These are phyloP conservation scores for Hassar affinis DNA, from an alignment of 2,113 vertebrate species.

Conservation along the genomic window DNA sequence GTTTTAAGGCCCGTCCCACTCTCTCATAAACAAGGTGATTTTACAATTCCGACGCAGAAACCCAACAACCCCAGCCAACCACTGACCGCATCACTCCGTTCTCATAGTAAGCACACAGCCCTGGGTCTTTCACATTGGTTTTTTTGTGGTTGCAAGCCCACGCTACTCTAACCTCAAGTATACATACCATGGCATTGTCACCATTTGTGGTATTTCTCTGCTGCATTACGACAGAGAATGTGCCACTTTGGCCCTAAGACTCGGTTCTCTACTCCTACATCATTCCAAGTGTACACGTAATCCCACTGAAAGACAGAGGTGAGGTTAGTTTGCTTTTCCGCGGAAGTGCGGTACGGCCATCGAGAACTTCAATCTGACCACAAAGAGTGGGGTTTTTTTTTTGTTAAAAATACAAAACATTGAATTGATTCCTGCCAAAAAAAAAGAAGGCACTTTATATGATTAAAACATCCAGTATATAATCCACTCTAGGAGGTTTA, in stretches of 20 bases:
- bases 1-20: neutral
- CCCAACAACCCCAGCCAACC: neutral
- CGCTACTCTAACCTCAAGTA: constrained; percentile 7
- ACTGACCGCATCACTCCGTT: neutral
- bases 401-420: neutral
- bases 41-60: constrained; percentile 10
- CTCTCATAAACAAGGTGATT: neutral
- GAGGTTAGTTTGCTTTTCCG: neutral
- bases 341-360: neutral
- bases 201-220: constrained; percentile 18
- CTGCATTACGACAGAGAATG: neutral
- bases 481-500: neutral
- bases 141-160: constrained; percentile 33
- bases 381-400: neutral
- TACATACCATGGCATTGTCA: constrained; percentile 29
- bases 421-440: neutral
- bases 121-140: constrained; percentile 25
- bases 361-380: neutral
- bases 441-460: neutral
- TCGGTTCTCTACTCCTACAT: neutral
- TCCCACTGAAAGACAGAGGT: constrained; percentile 6
- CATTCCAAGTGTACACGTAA: constrained; percentile 14
- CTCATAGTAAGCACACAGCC: constrained; percentile 26
- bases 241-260: neutral
- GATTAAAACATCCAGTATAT: neutral